These are phyloP conservation scores for Scaptomyza polygonia DNA, from an alignment of 2,888 invertebrate genomes.

Conservation along the genomic window DNA sequence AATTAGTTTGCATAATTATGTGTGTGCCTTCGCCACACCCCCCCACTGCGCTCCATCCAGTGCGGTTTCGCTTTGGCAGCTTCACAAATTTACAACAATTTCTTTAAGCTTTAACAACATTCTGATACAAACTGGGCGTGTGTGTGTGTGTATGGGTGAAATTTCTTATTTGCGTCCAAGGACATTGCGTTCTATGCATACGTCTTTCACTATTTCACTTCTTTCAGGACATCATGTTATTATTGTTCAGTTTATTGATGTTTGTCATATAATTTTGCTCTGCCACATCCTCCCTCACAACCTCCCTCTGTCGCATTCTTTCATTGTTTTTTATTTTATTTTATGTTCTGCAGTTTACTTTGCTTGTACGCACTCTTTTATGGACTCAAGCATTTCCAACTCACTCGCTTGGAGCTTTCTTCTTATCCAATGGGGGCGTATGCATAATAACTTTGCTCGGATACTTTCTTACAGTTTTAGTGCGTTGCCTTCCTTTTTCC, in stretches of 20 bases:
- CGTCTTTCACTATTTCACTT: conserved; percentile 21
- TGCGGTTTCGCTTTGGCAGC: conserved; percentile 44
- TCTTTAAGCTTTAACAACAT: conserved; percentile 63
- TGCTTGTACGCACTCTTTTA: conserved; percentile 28
- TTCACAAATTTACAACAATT: conserved; percentile 54
- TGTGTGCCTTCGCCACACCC: conserved; percentile 45
- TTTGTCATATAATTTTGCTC: conserved; percentile 60
- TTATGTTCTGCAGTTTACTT: conserved; percentile 16
- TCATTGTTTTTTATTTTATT: background rate
- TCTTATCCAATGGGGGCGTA: conserved; percentile 48
- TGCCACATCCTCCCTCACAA: background rate
- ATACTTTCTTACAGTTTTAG: conserved; percentile 53
- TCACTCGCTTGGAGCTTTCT: background rate
- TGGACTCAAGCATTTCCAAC: conserved; percentile 3
- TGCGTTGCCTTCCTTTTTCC: background rate
- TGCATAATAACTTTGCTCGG: conserved; percentile 40
- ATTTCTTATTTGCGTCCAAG: conserved; percentile 51
- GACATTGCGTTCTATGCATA: conserved; percentile 51
- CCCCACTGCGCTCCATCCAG: background rate
- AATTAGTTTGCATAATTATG: conserved; percentile 80
- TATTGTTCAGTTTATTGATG: conserved; percentile 68
- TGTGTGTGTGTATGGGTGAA: conserved; percentile 7
- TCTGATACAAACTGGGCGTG: conserved; percentile 60
- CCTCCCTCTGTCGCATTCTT: background rate
- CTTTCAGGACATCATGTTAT: conserved; percentile 51